Base-by-base conservation (phyloP, 1,140 invertebrate genomes). In the Drosophila busckii region DNA sequence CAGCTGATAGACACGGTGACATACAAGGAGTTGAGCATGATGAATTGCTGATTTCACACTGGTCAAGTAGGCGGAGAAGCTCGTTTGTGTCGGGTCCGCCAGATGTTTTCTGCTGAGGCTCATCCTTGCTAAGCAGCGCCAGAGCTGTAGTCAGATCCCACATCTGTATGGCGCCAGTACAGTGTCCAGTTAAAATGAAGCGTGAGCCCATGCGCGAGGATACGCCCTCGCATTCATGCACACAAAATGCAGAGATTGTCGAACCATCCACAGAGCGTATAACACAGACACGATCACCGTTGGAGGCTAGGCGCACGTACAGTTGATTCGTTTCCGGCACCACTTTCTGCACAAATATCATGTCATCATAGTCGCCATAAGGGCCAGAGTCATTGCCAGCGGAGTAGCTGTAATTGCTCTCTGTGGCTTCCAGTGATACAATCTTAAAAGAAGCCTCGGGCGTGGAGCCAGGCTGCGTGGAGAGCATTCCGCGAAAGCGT, bases 291-390 rank as follows among this genome's bases (percentile, higher is more conserved):
- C 96, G 95, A 88, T 55, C 87, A 0, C 98, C 98, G 89, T 97
- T 98, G 1, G 97, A 98, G 7, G 97, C 97, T 8, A 98, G 88
- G 42, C 97, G 89, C 4, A 99, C 95, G 88, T 97, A 98, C 0
- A 99, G 87, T 55, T 96, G 95, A 89, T 98, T 96, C 3, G 96
- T 97, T 86, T 99, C 96, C 2, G 97, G 96, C 8, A 98, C 95
- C 25, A 99, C 95, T 90, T 98, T 98, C 87, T 99, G 97, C 19
- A 99, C 93, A 87, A 99, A 99, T 29, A 99, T 94, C 89, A 98
- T 97, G 83, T 98, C 96, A 86, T 98, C 97, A 86, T 98, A 96
- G 87, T 99, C 97, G 6, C 97, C 97, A 89, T 96, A 99, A 4
- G 97, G 98, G 34, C 97, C 97, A 88, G 94, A 94, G 86, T 95